Percentiles rank a stretch among this genome's conserved stretches.
phyloP scores from a whole-genome alignment of 2,888 invertebrate species.

The Megaustenia siamemsis region DNA sequence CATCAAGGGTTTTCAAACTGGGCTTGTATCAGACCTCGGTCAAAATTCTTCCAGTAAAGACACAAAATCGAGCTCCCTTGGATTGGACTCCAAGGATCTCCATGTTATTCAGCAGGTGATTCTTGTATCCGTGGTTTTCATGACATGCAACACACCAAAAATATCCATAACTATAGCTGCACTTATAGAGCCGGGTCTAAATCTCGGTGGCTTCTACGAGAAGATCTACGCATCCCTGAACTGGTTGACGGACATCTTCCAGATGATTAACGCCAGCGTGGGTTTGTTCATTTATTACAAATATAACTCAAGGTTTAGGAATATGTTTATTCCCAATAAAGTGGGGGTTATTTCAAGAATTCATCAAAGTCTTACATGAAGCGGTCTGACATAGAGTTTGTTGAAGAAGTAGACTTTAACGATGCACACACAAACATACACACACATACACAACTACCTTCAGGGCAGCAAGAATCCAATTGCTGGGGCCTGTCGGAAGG shows the following conservation, averaged over 20 bases:
- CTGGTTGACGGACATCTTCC: background rate
- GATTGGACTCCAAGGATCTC: too few species aligned
- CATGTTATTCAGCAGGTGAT: background rate
- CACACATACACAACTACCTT: too few species aligned
- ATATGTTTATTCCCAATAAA: too few species aligned
- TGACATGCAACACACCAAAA: background rate
- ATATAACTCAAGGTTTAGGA: conserved; percentile 30
- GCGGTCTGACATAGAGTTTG: too few species aligned
- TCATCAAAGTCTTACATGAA: too few species aligned
- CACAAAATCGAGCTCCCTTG: too few species aligned
- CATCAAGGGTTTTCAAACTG: background rate
- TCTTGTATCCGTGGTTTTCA: background rate
- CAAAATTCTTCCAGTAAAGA: too few species aligned
- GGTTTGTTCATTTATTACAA: conserved; percentile 27
- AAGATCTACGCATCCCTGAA: conserved; percentile 6
- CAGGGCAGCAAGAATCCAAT: too few species aligned
- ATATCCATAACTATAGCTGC: background rate
- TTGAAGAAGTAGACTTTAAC: too few species aligned
- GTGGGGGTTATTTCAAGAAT: too few species aligned
- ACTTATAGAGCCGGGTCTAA: background rate
- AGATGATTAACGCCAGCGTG: background rate
- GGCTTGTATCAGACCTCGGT: background rate
- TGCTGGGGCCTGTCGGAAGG: too few species aligned
- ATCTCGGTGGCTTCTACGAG: background rate
- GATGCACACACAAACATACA: too few species aligned